These are phyloP conservation scores for Nasonia longicornis DNA, from an alignment of 1,140 invertebrate genomes.

Conservation along the genomic window DNA sequence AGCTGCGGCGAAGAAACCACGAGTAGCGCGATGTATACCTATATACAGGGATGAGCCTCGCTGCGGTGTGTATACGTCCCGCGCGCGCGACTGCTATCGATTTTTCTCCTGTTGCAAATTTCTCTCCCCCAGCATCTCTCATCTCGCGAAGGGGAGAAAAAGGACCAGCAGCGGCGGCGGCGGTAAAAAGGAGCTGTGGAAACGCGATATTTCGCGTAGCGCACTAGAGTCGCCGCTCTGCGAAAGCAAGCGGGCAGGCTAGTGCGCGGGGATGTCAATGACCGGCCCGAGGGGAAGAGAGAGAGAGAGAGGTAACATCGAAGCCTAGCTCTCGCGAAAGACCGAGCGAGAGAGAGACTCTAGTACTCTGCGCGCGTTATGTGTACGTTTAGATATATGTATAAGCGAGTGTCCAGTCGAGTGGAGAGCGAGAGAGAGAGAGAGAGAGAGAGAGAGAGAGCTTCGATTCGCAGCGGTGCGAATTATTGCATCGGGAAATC, in stretches of 20 bases:
- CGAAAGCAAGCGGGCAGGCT: background rate
- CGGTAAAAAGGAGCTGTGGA: constrained; percentile 13
- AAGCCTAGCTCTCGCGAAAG: background rate
- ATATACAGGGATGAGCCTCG: background rate
- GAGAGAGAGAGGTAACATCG: background rate
- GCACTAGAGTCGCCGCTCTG: too few species aligned
- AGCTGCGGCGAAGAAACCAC: background rate
- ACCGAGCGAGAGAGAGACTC: background rate
- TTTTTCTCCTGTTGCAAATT: constrained; percentile 4
- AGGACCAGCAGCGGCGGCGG: background rate
- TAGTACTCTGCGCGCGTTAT: background rate
- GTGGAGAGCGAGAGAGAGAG: background rate
- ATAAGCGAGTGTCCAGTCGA: background rate
- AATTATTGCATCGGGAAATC: constrained; percentile 42
- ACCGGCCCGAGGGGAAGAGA: constrained; percentile 4
- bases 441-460: background rate
- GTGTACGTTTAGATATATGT: background rate
- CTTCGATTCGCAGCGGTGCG: constrained; percentile 15
- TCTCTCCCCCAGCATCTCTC: background rate
- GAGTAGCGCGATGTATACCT: background rate
- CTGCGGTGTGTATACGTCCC: background rate
- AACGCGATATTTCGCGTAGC: constrained; percentile 35
- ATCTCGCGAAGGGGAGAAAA: background rate
- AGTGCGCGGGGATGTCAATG: constrained; percentile 13
- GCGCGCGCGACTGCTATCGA: constrained; percentile 27